Evolutionary conservation across 2,888 invertebrate species (phyloP).

Genomic region (Arrhopalites spinosus): DNA sequence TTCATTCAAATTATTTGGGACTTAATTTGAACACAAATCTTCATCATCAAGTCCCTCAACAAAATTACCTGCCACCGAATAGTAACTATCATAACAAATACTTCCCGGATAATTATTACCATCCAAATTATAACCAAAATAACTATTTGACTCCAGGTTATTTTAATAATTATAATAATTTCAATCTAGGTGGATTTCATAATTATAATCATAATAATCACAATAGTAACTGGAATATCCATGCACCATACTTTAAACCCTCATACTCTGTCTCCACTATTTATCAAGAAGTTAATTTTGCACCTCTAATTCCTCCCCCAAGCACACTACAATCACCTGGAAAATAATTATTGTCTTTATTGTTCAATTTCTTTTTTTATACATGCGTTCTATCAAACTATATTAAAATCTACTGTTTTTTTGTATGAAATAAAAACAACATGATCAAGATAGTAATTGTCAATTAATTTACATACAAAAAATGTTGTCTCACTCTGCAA

Average conservation of each 20-base stretch:
- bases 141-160: neutral
- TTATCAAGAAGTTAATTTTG: constrained; percentile 51
- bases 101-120: constrained; percentile 6
- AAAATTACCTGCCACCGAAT: neutral
- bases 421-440: too few species aligned
- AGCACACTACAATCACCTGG: constrained; percentile 16
- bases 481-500: too few species aligned
- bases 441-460: too few species aligned
- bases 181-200: constrained; percentile 15
- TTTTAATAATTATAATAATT: constrained; percentile 4
- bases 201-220: constrained; percentile 5
- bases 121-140: constrained; percentile 4
- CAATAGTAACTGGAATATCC: constrained; percentile 32
- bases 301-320: constrained; percentile 17
- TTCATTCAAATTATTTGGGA: constrained; percentile 20
- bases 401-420: too few species aligned
- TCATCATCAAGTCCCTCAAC: constrained; percentile 3
- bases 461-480: too few species aligned
- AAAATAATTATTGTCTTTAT: constrained; percentile 5
- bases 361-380: neutral
- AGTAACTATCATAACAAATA: constrained; percentile 2
- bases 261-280: constrained; percentile 47
- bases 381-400: neutral
- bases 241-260: constrained; percentile 54
- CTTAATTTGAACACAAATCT: neutral